Base-by-base conservation (phyloP, 2,113 vertebrate species). In the Diphyllodes magnificus region DNA sequence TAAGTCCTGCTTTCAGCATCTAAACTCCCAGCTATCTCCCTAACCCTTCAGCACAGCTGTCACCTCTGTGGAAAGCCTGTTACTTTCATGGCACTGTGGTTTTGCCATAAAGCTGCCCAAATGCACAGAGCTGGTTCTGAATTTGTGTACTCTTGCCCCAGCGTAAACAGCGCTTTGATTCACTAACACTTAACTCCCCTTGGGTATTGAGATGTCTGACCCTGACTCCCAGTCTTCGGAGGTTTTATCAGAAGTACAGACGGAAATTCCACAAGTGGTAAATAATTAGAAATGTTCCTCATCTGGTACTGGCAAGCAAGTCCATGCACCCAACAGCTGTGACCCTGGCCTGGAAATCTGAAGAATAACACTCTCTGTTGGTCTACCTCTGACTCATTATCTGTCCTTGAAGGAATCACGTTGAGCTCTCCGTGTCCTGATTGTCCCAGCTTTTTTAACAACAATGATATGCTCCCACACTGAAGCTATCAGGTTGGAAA, bases 61-160 rank as follows among this genome's bases (percentile, higher is more conserved):
- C 33, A 33, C 15, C 9, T 51, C 39, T 35, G 0, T 17, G 16
- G 21, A n/a, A 73, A 93, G 3, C 5, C 44, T 76, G 23, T 6
- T 33, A 35, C 18, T 16, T 42, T 18, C 19, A 19, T 5, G 3
- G 63, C 25, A 63, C 7, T 0, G 0, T 1, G 1, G 3, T 37
- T 93, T 53, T 79, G 15, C 68, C 7, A 15, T 65, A 37, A 72
- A 76, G 11, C 14, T 93, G 37, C 54, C 31, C 65, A 68, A 72
- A 64, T 9, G 17, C 31, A 49, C 3, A 14, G 57, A 57, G 25
- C 7, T 61, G 22, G n/a, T 86, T 42, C 59, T 90, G 45, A 15
- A 17, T 40, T 51, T 56, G 21, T 61, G 33, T 68, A 11, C 11
- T 25, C 65, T 68, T 56, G 15, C 15, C 12, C 54, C 27, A 30